phyloP scores from a whole-genome alignment of 1,140 invertebrate genomes.

The Hylaeus volcanicus region DNA sequence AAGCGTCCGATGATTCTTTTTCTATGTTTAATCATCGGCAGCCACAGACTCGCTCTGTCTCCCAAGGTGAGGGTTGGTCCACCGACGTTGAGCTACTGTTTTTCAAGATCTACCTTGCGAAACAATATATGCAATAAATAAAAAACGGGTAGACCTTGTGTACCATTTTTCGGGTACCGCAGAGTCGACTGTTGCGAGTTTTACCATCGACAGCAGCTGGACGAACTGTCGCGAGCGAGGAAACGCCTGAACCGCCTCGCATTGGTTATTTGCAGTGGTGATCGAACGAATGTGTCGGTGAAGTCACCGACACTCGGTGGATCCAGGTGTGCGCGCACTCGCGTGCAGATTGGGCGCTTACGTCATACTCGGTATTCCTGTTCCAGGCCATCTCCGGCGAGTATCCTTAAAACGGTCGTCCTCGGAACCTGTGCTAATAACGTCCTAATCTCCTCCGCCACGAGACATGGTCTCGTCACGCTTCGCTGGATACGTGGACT shows the following conservation, averaged over 20 bases:
- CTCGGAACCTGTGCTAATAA: constrained; percentile 39
- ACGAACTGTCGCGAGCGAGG: no score
- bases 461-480: background rate
- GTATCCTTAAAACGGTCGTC: constrained; percentile 44
- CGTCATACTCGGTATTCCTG: constrained; percentile 70
- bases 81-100: no score
- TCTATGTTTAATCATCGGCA: no score
- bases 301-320: background rate
- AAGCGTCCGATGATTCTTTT: no score
- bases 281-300: constrained; percentile 47
- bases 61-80: no score
- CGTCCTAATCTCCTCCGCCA: constrained; percentile 31
- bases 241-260: background rate
- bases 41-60: no score
- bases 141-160: no score
- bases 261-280: constrained; percentile 63
- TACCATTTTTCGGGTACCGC: no score
- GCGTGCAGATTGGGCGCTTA: constrained; percentile 62
- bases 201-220: no score
- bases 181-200: no score
- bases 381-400: constrained; percentile 60
- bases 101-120: no score
- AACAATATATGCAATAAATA: no score
- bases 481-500: constrained; percentile 13
- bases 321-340: background rate